Conservation (phyloP, 2,888 invertebrate species). For the Nomada fabriciana region DNA sequence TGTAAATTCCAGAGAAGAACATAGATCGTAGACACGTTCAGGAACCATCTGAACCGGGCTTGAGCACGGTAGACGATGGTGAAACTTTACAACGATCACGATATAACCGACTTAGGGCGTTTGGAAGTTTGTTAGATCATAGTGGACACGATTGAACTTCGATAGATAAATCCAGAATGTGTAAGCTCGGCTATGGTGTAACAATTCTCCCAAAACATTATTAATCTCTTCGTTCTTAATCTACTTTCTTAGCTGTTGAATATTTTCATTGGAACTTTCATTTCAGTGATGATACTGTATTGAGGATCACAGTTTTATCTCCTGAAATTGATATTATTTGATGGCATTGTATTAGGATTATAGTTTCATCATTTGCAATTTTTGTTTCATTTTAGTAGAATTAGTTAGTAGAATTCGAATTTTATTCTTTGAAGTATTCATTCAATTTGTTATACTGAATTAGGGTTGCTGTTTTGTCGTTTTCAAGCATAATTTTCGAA, state of each 20-base stretch:
- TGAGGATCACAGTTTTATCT: neutral
- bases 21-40: constrained; percentile 33
- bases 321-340: neutral
- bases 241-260: too few species aligned
- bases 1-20: constrained; percentile 23
- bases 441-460: neutral
- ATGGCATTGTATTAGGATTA: too few species aligned
- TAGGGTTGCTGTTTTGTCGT: too few species aligned
- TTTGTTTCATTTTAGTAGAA: neutral
- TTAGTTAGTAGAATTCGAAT: neutral
- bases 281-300: too few species aligned
- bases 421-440: neutral
- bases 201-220: neutral
- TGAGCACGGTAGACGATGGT: constrained; percentile 13
- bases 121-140: constrained; percentile 28
- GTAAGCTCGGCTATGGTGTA: neutral
- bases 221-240: neutral
- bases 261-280: too few species aligned
- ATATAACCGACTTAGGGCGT: constrained; percentile 7
- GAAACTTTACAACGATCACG: constrained; percentile 44
- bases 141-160: constrained; percentile 2
- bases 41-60: neutral
- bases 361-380: neutral
- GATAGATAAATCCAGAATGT: constrained; percentile 6
- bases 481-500: too few species aligned